phyloP scores from a whole-genome alignment of 2,888 invertebrate genomes.

The Drosophila paranaensis region DNA sequence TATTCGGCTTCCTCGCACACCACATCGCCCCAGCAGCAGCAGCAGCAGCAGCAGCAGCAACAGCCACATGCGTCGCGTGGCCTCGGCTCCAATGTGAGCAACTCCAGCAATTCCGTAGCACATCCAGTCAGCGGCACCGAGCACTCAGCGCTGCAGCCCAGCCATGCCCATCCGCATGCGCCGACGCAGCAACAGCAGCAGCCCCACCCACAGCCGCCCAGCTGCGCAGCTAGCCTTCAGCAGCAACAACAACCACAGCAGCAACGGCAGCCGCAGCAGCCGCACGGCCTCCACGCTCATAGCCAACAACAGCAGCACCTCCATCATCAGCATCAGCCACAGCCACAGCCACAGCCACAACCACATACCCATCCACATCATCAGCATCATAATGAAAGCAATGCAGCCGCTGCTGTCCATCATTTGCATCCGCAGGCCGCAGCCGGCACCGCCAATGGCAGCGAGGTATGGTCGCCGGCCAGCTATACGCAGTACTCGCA shows the following conservation, averaged over 20 bases:
- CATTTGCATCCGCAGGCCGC: constrained; percentile 45
- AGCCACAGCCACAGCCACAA: constrained; percentile 42
- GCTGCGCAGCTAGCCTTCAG: constrained; percentile 34
- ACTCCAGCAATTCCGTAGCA: constrained; percentile 74
- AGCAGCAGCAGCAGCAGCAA: constrained; percentile 65
- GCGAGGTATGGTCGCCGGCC: constrained; percentile 87
- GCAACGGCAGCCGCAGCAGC: constrained; percentile 42
- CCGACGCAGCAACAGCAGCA: constrained; percentile 41
- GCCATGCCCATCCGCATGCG: constrained; percentile 54
- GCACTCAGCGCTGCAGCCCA: constrained; percentile 50
- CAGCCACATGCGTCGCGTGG: constrained; percentile 45
- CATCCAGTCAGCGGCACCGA: constrained; percentile 51
- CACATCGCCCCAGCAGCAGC: constrained; percentile 80
- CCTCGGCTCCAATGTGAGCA: constrained; percentile 60
- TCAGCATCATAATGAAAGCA: constrained; percentile 55
- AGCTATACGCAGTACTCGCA: constrained; percentile 87
- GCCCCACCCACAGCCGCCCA: constrained; percentile 22
- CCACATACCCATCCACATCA: constrained; percentile 56
- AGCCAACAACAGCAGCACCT: constrained; percentile 40
- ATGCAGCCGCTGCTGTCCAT: constrained; percentile 28
- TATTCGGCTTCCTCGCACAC: constrained; percentile 82
- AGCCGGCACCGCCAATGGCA: constrained; percentile 77
- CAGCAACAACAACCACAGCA: constrained; percentile 47
- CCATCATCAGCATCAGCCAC: constrained; percentile 39
- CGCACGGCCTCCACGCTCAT: constrained; percentile 24